phyloP scores from a whole-genome alignment of 1,140 invertebrate species.

The Lamellibrachia luymesi region DNA sequence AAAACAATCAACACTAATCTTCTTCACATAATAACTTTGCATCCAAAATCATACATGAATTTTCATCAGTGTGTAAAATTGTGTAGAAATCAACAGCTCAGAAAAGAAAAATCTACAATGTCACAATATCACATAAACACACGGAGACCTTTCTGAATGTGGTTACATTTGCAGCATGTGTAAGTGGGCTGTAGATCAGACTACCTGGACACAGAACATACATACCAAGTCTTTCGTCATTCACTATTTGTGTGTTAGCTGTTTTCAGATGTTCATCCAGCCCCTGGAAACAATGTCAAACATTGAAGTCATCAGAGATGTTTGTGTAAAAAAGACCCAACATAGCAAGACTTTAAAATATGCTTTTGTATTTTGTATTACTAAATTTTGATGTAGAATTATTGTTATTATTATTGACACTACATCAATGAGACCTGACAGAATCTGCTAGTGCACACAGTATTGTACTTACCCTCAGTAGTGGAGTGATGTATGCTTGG shows the following conservation, averaged over 20 bases:
- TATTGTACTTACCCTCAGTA: not conserved
- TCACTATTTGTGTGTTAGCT: not conserved
- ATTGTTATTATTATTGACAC: not conserved
- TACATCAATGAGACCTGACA: not conserved
- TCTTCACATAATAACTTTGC: too few relatives aligned
- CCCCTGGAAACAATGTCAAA: not conserved
- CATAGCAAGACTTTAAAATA: not conserved
- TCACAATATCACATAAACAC: not conserved
- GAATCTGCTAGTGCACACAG: not conserved
- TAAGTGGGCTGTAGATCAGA: not conserved
- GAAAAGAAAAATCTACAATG: not conserved
- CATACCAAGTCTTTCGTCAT: conserved; percentile 14
- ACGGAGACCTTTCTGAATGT: not conserved
- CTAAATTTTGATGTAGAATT: not conserved
- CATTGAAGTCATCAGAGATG: not conserved
- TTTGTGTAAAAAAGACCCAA: not conserved
- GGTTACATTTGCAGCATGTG: not conserved
- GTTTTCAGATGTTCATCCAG: not conserved
- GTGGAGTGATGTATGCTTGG: not conserved
- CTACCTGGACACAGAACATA: not conserved
- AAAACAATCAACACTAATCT: not conserved
- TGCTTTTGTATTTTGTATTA: not conserved
- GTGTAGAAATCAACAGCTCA: not conserved
- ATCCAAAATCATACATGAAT: not conserved
- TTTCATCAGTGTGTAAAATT: not conserved